phyloP scores from a whole-genome alignment of 2,888 invertebrate species.

The Apodemia duryi region DNA sequence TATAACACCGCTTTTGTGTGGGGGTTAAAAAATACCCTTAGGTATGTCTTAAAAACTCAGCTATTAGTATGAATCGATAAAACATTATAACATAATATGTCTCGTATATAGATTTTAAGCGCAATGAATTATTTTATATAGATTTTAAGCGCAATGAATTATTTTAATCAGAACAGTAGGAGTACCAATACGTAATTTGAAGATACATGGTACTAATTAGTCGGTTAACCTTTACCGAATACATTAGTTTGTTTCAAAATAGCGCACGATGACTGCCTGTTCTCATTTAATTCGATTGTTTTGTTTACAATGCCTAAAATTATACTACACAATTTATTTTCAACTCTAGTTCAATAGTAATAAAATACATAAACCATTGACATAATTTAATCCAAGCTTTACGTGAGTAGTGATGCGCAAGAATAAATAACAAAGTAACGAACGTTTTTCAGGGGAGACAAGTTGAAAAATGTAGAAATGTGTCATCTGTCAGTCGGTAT shows the following conservation, averaged over 20 bases:
- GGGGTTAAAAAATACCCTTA: too few species aligned
- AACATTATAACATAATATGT: not conserved
- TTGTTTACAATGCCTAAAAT: slow-evolving; percentile 36
- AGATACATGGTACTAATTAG: slow-evolving; percentile 41
- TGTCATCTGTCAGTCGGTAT: slow-evolving; percentile 78
- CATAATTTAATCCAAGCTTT: slow-evolving; percentile 36
- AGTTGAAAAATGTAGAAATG: slow-evolving; percentile 79
- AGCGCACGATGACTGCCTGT: slow-evolving; percentile 52
- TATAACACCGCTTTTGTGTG: too few species aligned
- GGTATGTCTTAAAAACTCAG: too few species aligned
- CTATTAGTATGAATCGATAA: not conserved
- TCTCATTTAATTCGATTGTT: slow-evolving; percentile 54
- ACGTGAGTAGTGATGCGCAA: slow-evolving; percentile 43
- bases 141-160: not conserved
- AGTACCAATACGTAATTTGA: slow-evolving; percentile 24
- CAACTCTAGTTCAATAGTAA: slow-evolving; percentile 32
- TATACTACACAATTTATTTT: slow-evolving; percentile 29
- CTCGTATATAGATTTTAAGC: not conserved
- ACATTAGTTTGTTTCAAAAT: slow-evolving; percentile 53
- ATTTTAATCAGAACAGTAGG: not conserved
- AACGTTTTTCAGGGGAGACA: slow-evolving; percentile 71
- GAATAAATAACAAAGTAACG: slow-evolving; percentile 60
- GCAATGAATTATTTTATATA: slow-evolving; percentile 2
- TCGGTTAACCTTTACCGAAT: slow-evolving; percentile 50
- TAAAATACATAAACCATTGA: slow-evolving; percentile 40